Percentiles rank a stretch among this genome's conserved stretches.
Evolutionary conservation across 2,113 vertebrate genomes (phyloP).

Genomic region (Notothenia coriiceps): DNA sequence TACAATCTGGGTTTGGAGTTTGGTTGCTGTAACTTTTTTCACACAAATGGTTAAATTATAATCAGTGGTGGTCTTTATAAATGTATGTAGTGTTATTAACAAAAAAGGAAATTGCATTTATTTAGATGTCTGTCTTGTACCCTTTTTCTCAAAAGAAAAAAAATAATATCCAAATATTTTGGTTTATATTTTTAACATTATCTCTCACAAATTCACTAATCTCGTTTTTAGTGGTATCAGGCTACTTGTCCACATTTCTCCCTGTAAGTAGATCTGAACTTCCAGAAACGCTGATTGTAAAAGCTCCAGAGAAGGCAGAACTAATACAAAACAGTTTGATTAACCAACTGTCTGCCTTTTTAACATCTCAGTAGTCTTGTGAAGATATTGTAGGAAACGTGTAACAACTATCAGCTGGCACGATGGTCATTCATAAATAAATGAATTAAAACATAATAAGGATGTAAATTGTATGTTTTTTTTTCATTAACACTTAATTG

Average conservation of each 20-base stretch:
- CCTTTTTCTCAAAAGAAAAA: conserved; percentile 62
- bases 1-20: conserved; percentile 83
- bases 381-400: conserved; percentile 63
- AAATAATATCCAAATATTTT: conserved; percentile 56
- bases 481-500: conserved; percentile 69
- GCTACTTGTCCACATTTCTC: conserved; percentile 39
- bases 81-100: conserved; percentile 89
- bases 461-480: conserved; percentile 60
- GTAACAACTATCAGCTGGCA: conserved; percentile 56
- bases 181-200: conserved; percentile 71
- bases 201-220: conserved; percentile 49
- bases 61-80: conserved; percentile 92
- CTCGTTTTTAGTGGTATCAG: conserved; percentile 32
- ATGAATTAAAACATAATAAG: conserved; percentile 67
- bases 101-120: conserved; percentile 78
- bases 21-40: conserved; percentile 86
- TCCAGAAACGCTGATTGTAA: conserved; percentile 43
- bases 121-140: conserved; percentile 79
- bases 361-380: conserved; percentile 51
- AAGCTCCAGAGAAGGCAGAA: conserved; percentile 33
- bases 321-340: conserved; percentile 24
- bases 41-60: conserved; percentile 90
- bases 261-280: conserved; percentile 30
- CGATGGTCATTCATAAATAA: conserved; percentile 60
- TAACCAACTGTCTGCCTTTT: conserved; percentile 19